A percentile compares a stretch with the other conserved stretches of the same genome.
These are phyloP conservation scores for Phoeniculus purpureus DNA, from an alignment of 2,797 vertebrate genomes.

Conservation along the genomic window DNA sequence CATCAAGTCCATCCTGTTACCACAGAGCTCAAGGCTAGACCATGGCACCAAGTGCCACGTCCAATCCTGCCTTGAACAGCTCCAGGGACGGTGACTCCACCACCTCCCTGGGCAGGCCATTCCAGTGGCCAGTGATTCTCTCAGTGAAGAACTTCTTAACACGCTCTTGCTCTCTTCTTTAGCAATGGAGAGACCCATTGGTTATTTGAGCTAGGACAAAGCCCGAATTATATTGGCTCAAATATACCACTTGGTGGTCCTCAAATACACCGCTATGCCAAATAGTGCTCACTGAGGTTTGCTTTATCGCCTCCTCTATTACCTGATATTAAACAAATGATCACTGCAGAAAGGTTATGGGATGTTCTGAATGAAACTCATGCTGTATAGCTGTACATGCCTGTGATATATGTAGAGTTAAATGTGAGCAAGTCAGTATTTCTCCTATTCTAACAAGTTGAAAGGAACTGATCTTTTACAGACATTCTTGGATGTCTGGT, in stretches of 20 bases:
- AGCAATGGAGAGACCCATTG: background rate
- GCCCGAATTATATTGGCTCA: background rate
- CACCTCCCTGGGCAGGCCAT: too few species aligned
- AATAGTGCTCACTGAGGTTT: background rate
- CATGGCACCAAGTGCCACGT: too few species aligned
- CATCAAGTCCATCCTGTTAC: too few species aligned
- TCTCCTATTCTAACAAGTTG: background rate
- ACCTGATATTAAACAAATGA: background rate
- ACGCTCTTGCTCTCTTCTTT: background rate
- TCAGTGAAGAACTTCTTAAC: background rate
- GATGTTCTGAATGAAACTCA: background rate
- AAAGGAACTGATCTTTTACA: background rate
- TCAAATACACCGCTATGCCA: too few species aligned
- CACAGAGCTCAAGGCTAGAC: too few species aligned
- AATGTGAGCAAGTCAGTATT: background rate
- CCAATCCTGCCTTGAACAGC: too few species aligned
- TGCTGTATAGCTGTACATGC: background rate
- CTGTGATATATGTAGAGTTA: background rate
- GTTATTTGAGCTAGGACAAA: background rate
- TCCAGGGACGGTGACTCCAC: too few species aligned
- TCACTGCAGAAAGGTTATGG: background rate
- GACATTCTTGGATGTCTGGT: background rate
- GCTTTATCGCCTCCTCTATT: background rate
- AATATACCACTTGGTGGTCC: background rate
- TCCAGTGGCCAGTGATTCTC: too few species aligned